Conservation (phyloP, 2,113 vertebrate species). For the Hepsetus odoe region DNA sequence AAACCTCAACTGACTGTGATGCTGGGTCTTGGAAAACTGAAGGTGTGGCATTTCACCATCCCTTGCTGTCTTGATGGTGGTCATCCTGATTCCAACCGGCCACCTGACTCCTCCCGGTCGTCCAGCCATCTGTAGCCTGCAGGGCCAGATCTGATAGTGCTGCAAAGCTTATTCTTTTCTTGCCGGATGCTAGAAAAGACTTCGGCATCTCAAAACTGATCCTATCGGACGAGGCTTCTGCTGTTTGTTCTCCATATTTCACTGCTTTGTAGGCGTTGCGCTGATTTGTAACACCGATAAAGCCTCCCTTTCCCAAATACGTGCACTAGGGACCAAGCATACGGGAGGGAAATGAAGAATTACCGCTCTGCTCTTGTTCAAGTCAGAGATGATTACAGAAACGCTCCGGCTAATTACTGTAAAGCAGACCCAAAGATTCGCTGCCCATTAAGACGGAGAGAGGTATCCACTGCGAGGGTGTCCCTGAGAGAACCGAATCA, state of each 20-base stretch:
- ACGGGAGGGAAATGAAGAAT: not conserved
- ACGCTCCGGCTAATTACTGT: not conserved
- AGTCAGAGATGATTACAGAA: not conserved
- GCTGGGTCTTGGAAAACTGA: not conserved
- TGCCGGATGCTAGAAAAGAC: not conserved
- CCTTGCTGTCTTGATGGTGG: not conserved
- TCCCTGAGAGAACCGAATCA: constrained; percentile 8
- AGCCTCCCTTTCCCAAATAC: not conserved
- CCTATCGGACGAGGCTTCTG: not conserved
- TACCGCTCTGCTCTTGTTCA: not conserved
- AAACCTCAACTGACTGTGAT: too few species aligned
- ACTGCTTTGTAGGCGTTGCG: not conserved
- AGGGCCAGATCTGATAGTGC: not conserved
- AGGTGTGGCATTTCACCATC: not conserved
- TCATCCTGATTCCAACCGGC: not conserved
- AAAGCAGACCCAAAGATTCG: not conserved
- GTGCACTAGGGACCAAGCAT: not conserved
- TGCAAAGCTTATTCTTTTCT: not conserved
- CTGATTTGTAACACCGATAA: not conserved
- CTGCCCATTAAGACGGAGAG: not conserved
- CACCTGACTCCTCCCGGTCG: not conserved
- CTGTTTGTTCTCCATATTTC: not conserved
- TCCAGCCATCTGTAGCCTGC: not conserved
- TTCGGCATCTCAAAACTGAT: not conserved
- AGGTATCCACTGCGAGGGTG: not conserved